Conservation (phyloP, 2,888 invertebrate species). For the Napeogenes sylphis region DNA sequence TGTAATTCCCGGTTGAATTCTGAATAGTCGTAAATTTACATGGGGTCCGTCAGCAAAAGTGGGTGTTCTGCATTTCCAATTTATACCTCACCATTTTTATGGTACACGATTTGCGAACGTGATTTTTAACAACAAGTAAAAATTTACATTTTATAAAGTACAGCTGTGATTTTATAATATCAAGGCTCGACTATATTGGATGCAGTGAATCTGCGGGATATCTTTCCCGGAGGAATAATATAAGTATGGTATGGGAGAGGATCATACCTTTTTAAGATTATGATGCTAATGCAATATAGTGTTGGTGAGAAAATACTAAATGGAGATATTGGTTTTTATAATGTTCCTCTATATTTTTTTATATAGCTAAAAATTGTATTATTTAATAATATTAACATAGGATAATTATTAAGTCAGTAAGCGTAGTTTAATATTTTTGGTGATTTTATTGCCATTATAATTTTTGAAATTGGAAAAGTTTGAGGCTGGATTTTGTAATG, state of each 20-base stretch:
- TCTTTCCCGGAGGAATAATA: conserved; percentile 9
- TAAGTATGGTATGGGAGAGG: conserved; percentile 9
- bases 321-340: too few species aligned
- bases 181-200: conserved; percentile 35
- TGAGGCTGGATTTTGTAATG: too few species aligned
- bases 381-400: too few species aligned
- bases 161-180: conserved; percentile 47
- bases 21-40: conserved; percentile 71
- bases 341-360: too few species aligned
- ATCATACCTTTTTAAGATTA: conserved; percentile 11
- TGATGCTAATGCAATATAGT: conserved; percentile 5
- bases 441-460: too few species aligned
- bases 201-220: conserved; percentile 23
- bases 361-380: too few species aligned
- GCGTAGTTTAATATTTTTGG: too few species aligned
- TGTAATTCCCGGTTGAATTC: conserved; percentile 68
- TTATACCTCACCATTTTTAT: conserved; percentile 62
- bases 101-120: conserved; percentile 58
- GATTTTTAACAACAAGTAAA: conserved; percentile 67
- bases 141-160: conserved; percentile 63
- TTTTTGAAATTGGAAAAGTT: too few species aligned
- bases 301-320: too few species aligned
- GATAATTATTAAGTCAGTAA: too few species aligned
- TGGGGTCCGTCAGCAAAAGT: conserved; percentile 54
- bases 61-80: conserved; percentile 57